These are phyloP conservation scores for Bergia sp. DNA, from an alignment of 92 coral and sea anemone genomes.

Conservation along the genomic window DNA sequence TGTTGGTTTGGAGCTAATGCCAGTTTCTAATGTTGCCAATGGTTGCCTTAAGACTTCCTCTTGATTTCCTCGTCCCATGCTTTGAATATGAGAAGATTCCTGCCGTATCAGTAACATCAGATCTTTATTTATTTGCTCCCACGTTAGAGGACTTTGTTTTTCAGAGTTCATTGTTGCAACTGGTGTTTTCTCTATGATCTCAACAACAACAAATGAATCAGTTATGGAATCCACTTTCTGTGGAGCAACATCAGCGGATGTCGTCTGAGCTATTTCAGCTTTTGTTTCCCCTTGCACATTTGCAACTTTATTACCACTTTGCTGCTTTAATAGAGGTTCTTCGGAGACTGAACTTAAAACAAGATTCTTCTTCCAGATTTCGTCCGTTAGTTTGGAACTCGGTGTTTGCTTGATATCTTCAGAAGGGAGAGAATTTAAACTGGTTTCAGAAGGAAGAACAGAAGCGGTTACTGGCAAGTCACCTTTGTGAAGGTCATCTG, in stretches of 20 bases:
- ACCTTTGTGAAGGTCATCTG: neutral
- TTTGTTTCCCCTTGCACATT: neutral
- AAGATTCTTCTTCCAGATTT: neutral
- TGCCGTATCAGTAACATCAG: neutral
- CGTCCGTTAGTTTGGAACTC: neutral
- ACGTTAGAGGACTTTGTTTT: neutral
- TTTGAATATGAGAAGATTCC: neutral
- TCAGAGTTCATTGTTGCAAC: neutral
- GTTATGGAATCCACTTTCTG: neutral
- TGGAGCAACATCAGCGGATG: neutral
- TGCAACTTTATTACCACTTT: neutral
- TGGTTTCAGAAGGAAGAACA: neutral
- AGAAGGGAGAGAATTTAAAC: neutral
- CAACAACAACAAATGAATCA: conserved; percentile 21
- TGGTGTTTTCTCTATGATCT: neutral
- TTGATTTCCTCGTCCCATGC: neutral
- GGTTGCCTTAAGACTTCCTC: neutral
- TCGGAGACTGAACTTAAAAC: neutral
- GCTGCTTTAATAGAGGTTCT: neutral
- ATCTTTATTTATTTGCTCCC: neutral
- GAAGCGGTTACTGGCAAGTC: neutral
- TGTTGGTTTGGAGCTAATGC: neutral
- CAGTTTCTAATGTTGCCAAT: neutral
- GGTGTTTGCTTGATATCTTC: neutral
- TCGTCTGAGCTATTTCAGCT: neutral